These are phyloP conservation scores for Centruroides sculpturatus DNA, from an alignment of 1,140 invertebrate genomes.

Conservation along the genomic window DNA sequence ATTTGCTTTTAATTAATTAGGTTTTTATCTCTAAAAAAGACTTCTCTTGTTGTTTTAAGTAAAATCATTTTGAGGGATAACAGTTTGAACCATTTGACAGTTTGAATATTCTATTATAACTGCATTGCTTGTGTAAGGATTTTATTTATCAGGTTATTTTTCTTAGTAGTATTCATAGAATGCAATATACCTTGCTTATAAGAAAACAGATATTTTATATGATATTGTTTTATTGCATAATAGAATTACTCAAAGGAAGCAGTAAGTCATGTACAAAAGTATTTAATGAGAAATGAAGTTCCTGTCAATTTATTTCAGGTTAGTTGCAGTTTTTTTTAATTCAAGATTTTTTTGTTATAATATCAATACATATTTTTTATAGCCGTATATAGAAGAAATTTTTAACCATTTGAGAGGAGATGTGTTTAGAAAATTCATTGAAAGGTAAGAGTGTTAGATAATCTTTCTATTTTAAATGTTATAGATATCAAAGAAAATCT, in stretches of 20 bases:
- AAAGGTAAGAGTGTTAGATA: conserved; percentile 52
- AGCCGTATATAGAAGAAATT: conserved; percentile 99
- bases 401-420: conserved; percentile 90
- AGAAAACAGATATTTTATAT: too few species aligned
- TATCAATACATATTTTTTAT: conserved; percentile 25
- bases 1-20: too few species aligned
- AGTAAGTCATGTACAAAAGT: conserved; percentile 91
- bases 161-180: neutral
- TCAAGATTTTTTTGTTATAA: too few species aligned
- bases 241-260: conserved; percentile 95
- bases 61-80: too few species aligned
- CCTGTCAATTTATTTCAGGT: conserved; percentile 95
- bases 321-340: conserved; percentile 23
- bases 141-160: neutral
- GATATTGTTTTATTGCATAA: conserved; percentile 28
- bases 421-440: conserved; percentile 93
- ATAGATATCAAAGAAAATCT: too few species aligned
- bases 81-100: too few species aligned
- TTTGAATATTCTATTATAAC: too few species aligned
- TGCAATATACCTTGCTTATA: too few species aligned
- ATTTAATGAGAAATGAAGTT: conserved; percentile 92
- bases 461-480: too few species aligned
- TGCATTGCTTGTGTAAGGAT: neutral
- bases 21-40: too few species aligned
- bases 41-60: too few species aligned